Evolutionary conservation across 2,888 invertebrate genomes (phyloP), one percentile per base, ranked within the genome.

Genomic region (Cantharis rustica): DNA sequence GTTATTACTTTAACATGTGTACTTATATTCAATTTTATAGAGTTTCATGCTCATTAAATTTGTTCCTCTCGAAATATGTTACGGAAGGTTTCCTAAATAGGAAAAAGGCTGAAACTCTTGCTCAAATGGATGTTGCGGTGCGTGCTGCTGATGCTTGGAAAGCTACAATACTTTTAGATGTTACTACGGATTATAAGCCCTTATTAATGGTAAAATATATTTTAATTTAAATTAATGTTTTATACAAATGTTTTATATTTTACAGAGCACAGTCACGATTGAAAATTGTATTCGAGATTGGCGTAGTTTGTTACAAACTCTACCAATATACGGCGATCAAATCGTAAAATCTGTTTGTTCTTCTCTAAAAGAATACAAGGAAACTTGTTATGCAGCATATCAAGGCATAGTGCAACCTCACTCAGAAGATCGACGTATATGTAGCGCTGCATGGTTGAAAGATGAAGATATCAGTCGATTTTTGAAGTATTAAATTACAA

Each of bases 391-490:
- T 80, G 90, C 91, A 1, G 94, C 94, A 0, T 95, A 95, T 86
- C 90, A 92, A 78, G 93, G 93, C 66, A 93, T 95, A 79, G 94
- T 95, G 0, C 94, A 94, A 85, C 93, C 94, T 0, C 94, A 94
- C 83, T 91, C 93, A 0, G 95, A 95, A 84, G 95, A 95, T 83
- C 92, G 93, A 82, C 89, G 94, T 78, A 93, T 96, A 76, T 94
- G 95, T 82, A 95, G 95, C 83, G 95, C 95, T 0, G 93, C 94
- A 11, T 96, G 98, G 98, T 91, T 98, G 0, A 96, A 96, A 82
- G 98, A 98, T 88, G 97, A 97, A 84, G 98, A 98, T 86, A 98
- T 98, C 78, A 96, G 95, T 85, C 90, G 98, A 72, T 96, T 98
- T 88, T 91, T 98, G 82, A 96, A 96, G 93, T 93, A 90, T 82